Evolutionary conservation across 2,888 invertebrate species (phyloP), one percentile per base, ranked within the genome.

Genomic region (Ormyrus pomaceus): DNA sequence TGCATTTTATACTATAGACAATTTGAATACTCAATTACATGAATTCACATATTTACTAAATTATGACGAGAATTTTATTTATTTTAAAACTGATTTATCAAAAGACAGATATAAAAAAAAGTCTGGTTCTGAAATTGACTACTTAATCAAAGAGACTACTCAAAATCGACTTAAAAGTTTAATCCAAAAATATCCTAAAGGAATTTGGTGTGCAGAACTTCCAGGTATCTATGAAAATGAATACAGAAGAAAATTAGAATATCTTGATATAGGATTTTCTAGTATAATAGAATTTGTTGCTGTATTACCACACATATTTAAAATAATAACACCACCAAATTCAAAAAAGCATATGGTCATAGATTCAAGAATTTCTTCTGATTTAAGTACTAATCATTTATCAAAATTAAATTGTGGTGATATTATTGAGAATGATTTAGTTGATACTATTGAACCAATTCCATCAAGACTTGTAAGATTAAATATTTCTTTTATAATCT

Each of bases 151-250:
- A 48, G 80, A 85, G 0, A 87, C 82, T 70, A 83, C 82, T 1
- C 86, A 82, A 77, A 9, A 9, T 9, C 84, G 87, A 50, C 81
- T 91, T 7, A 70, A 85, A 59, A 84, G 87, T 46, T 83, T 90
- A n/a, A 83, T 89, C 6, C 71, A 85, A 53, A 86, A 87, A 68
- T 50, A 87, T 84, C 84, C 87, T 1, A 77, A 88, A 2, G 90
- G 90, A 0, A 89, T 91, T 53, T 87, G 86, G 86, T 90, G 90
- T 65, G 84, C 87, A 0, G 86, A 90, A 0, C 76, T 91, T 7
- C 88, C 89, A 0, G 76, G 82, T 4, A 66, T 84, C 19, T 90
- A 87, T 80, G 51, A 79, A 0, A 71, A 86, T 2, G 86, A 87
- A 59, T 90, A 88, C 72, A 83, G 84, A 8, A 46, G 87, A 4